A percentile compares a stretch with the other conserved stretches of the same genome.
These are phyloP conservation scores for Heliothis virescens DNA, from an alignment of 1,140 invertebrate species.

Conservation along the genomic window DNA sequence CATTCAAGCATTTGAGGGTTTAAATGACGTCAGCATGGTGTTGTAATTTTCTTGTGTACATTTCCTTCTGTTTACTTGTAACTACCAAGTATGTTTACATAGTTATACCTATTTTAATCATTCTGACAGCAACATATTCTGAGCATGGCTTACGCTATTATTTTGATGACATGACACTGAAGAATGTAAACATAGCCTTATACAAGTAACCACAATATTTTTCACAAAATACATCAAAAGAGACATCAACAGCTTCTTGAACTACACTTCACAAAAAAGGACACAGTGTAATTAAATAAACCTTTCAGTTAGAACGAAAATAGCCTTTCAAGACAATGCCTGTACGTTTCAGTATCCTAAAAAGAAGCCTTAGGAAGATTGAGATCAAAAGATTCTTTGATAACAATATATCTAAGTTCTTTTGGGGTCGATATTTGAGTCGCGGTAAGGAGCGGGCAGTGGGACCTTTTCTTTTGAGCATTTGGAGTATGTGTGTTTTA, in stretches of 20 bases:
- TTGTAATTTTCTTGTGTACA: neutral
- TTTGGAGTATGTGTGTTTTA: no score
- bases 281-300: conserved; percentile 34
- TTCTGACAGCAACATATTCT: no score
- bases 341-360: conserved; percentile 14
- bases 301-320: conserved; percentile 37
- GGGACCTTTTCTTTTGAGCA: neutral
- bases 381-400: conserved; percentile 67
- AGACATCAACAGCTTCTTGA: neutral
- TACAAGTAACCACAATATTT: neutral
- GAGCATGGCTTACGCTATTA: no score
- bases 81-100: neutral
- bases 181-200: neutral
- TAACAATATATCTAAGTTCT: conserved; percentile 68
- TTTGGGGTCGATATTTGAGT: conserved; percentile 56
- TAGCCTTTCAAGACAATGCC: conserved; percentile 40
- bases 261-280: conserved; percentile 11
- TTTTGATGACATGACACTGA: neutral
- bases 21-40: neutral
- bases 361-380: conserved; percentile 41
- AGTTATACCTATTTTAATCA: no score
- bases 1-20: neutral
- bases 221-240: neutral
- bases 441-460: conserved; percentile 33
- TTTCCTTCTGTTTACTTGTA: no score